These are phyloP conservation scores for Microhierax caerulescens DNA, from an alignment of 2,797 vertebrate species.

Conservation along the genomic window DNA sequence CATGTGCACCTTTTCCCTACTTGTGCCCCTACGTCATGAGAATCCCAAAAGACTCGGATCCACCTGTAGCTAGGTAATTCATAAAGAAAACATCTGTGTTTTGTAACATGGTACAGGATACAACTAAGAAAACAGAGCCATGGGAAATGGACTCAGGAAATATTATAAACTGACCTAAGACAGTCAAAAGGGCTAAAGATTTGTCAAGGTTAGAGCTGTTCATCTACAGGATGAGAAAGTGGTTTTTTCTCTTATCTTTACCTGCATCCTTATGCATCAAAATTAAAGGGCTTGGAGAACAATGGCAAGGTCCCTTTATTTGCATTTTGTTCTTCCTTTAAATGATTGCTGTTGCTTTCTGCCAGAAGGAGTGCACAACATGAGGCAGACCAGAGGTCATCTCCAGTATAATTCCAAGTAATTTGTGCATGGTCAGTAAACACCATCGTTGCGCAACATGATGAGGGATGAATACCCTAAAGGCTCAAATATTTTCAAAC, in stretches of 20 bases:
- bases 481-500: not conserved
- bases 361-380: constrained; percentile 21
- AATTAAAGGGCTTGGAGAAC: not conserved
- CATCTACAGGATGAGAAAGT: not conserved
- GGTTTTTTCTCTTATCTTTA: not conserved
- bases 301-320: not conserved
- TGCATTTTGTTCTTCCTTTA: constrained; percentile 34
- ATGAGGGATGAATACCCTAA: not conserved
- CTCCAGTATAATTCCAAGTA: not conserved
- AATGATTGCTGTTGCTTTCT: not conserved
- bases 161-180: not conserved
- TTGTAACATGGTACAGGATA: not conserved
- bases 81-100: not conserved
- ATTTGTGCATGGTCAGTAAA: constrained; percentile 5
- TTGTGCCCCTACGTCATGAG: not conserved
- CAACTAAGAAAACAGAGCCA: not conserved
- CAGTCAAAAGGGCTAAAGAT: not conserved
- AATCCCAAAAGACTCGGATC: not conserved
- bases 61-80: not conserved
- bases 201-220: not conserved
- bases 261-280: not conserved
- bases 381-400: constrained; percentile 8
- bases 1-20: fast-evolving
- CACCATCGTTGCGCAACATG: not conserved
- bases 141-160: not conserved